Base-by-base conservation (phyloP, 2,888 invertebrate genomes). In the Rotaria macrura region DNA sequence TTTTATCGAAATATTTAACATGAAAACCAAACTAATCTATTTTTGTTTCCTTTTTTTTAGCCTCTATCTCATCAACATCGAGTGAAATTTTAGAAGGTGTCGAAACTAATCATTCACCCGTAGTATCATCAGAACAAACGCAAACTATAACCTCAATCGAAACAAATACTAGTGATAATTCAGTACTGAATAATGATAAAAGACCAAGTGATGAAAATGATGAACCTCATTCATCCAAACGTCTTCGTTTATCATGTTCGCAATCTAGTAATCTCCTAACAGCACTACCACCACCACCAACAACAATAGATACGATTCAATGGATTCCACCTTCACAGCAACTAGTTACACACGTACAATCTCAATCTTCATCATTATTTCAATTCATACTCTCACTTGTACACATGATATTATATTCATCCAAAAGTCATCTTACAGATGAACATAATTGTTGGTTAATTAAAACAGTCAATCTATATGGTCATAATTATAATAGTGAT, bases 251-350 rank as follows among this genome's bases (percentile, higher is more conserved):
- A 12, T 79, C 79, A 34, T 38, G 65, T 65, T 38, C 43, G n/a
- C 79, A 79, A 40, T 79, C 43, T 25, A 25, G 1, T 43, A 20
- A 38, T 74, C 14, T n/a, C n/a, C n/a, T 14, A 47, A 47, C 40
- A 74, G 6, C 20, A 74, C 0, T 34, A 34, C 4, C n/a, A 43
- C 10, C 79, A 43, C 1, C 38, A 23, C 1, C 65, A 34, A 25
- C 12, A 43, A 25, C 79, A 43, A 43, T 25, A 7, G 25, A 65
- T 34, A 34, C 17, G 0, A 5, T 29, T 57, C 74, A 43, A 43
- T 79, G 79, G 79, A 79, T 25, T 79, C 79, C 79, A 79, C 79
- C 79, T 25, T 79, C 79, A 40, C 43, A 79, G 14, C 40, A 79
- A 43, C 14, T 25, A 14, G 25, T 79, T 3, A 40, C 25, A 43